Conservation (phyloP, 1,140 invertebrate genomes). For the Hypsibius dujardini region DNA sequence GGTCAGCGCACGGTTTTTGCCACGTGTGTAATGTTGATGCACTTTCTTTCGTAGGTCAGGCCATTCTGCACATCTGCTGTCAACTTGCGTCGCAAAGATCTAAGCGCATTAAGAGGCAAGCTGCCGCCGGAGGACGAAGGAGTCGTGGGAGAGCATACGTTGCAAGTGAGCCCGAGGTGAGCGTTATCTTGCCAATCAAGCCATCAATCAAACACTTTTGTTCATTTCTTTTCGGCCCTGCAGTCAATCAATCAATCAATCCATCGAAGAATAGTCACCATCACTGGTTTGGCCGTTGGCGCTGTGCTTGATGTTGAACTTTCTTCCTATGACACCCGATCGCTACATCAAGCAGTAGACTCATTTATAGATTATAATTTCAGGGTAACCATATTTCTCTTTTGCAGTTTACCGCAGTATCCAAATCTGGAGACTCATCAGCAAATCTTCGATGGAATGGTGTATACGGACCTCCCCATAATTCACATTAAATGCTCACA, state of each 20-base stretch:
- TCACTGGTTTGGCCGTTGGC: no score
- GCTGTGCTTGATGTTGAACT: no score
- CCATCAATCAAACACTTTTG: background rate
- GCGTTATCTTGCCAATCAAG: no score
- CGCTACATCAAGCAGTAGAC: background rate
- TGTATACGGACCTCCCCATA: slow-evolving; percentile 59
- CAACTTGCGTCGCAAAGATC: background rate
- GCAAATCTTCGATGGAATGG: slow-evolving; percentile 51
- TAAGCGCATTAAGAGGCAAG: background rate
- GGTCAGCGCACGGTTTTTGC: no score
- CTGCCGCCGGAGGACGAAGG: background rate
- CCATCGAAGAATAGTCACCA: no score
- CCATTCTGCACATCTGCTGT: background rate
- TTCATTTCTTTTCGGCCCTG: background rate
- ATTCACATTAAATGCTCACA: slow-evolving; percentile 55
- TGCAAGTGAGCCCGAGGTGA: background rate
- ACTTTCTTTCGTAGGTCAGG: background rate
- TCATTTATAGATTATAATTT: background rate
- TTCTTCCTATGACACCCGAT: no score
- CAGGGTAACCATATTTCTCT: background rate
- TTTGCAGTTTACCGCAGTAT: slow-evolving; percentile 14
- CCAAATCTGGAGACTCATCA: slow-evolving; percentile 30
- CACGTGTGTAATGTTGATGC: background rate
- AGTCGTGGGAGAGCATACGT: background rate
- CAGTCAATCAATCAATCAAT: background rate